Conservation (phyloP, 2,888 invertebrate species). For the Hypercompe scribonia region DNA sequence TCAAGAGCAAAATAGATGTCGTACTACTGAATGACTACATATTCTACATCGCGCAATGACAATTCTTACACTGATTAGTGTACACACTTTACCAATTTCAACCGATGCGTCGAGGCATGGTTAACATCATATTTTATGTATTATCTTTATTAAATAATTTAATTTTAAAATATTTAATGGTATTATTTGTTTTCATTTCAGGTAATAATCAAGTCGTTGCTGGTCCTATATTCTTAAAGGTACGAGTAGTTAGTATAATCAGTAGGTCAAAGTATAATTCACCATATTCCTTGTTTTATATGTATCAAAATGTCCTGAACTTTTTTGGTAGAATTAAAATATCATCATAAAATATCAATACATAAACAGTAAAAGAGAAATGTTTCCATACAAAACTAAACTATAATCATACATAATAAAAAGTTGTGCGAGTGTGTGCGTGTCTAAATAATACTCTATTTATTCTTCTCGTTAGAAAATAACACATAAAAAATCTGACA, state of each 20-base stretch:
- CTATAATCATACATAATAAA: not conserved
- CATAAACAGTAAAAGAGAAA: not conserved
- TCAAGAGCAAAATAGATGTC: too few relatives aligned
- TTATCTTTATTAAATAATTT: too few relatives aligned
- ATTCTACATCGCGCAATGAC: too few relatives aligned
- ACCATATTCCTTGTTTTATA: too few relatives aligned
- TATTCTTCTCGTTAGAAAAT: not conserved
- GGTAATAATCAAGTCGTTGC: not conserved
- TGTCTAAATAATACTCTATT: not conserved
- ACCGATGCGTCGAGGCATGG: too few relatives aligned
- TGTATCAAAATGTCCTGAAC: too few relatives aligned
- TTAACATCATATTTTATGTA: too few relatives aligned
- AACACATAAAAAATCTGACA: not conserved
- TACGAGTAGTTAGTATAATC: too few relatives aligned
- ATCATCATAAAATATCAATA: not conserved
- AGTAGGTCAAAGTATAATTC: too few relatives aligned
- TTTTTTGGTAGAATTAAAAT: not conserved
- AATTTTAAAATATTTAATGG: not conserved
- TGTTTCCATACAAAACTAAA: not conserved
- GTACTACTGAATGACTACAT: too few relatives aligned
- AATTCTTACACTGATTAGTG: too few relatives aligned
- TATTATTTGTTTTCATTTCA: conserved; percentile 4
- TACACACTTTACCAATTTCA: too few relatives aligned
- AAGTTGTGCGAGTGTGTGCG: not conserved
- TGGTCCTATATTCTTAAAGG: not conserved